These are phyloP conservation scores for Aphelenchoides bicaudatus DNA, from an alignment of 2,888 invertebrate species.

Conservation along the genomic window DNA sequence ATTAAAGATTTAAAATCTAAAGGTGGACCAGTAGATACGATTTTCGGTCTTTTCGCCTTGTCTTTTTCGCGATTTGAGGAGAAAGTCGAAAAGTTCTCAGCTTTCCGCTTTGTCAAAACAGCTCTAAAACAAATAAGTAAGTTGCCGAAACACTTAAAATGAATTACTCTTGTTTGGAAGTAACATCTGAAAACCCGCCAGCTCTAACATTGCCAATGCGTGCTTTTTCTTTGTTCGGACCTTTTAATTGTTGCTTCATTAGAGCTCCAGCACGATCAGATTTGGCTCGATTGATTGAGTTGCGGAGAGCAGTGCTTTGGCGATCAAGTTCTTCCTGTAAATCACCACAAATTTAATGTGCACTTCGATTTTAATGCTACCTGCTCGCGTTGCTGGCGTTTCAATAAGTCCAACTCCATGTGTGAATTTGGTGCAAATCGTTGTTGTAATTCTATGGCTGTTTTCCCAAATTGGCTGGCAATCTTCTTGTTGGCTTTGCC, in stretches of 20 bases:
- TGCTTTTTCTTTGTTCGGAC: background rate
- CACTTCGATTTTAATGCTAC: slow-evolving; percentile 23
- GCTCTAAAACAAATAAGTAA: background rate
- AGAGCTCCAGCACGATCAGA: background rate
- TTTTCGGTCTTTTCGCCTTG: background rate
- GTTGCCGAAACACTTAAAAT: background rate
- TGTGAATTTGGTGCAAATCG: slow-evolving; percentile 40
- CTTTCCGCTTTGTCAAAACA: slow-evolving; percentile 10
- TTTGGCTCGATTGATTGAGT: slow-evolving; percentile 8
- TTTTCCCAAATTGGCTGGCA: slow-evolving; percentile 47
- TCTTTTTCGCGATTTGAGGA: background rate
- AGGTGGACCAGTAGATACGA: background rate
- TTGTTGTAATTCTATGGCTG: slow-evolving; percentile 46
- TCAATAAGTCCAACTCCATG: slow-evolving; percentile 22
- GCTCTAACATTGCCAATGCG: slow-evolving; percentile 19
- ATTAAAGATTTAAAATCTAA: slow-evolving; percentile 16
- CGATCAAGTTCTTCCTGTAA: slow-evolving; percentile 12
- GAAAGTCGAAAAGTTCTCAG: slow-evolving; percentile 6
- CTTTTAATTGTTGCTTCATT: background rate
- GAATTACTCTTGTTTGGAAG: slow-evolving; percentile 12
- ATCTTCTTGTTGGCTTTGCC: slow-evolving; percentile 55
- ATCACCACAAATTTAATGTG: slow-evolving; percentile 8
- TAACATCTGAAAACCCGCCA: slow-evolving; percentile 8
- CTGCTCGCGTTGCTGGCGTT: slow-evolving; percentile 42
- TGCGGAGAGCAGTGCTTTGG: slow-evolving; percentile 3